Evolutionary conservation across 2,113 vertebrate genomes (phyloP).

Genomic region (Sterna hirundo): DNA sequence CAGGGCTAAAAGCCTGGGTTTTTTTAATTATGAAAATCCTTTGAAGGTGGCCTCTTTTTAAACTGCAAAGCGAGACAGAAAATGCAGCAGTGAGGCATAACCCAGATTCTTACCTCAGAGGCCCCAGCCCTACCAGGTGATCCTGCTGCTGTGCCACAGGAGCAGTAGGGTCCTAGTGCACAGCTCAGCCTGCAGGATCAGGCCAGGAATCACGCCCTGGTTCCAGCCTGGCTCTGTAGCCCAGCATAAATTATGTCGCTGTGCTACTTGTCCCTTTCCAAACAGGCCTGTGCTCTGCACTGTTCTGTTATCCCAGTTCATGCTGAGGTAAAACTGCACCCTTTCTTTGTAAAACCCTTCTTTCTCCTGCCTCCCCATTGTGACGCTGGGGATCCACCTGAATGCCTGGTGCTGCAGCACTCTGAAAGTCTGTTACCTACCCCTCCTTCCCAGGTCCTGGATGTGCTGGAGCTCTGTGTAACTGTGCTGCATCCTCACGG

Average conservation of each 20-base stretch:
- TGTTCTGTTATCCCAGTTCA: neutral
- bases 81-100: conserved; percentile 33
- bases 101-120: conserved; percentile 24
- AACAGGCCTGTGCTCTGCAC: neutral
- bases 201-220: neutral
- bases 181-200: neutral
- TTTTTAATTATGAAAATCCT: conserved; percentile 49
- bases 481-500: conserved; percentile 76
- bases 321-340: neutral
- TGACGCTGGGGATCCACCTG: neutral
- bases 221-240: neutral
- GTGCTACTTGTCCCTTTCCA: neutral
- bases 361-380: neutral
- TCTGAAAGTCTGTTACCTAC: neutral
- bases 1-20: neutral
- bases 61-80: conserved; percentile 36
- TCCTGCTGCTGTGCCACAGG: neutral
- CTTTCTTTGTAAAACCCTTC: neutral
- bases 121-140: neutral
- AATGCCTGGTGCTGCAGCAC: neutral
- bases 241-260: neutral
- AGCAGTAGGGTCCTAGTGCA: neutral
- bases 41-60: conserved; percentile 64
- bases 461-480: conserved; percentile 86
- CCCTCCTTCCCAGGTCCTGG: conserved; percentile 79